These are phyloP conservation scores for Dasypolia templi DNA, from an alignment of 2,888 invertebrate species.

Conservation along the genomic window DNA sequence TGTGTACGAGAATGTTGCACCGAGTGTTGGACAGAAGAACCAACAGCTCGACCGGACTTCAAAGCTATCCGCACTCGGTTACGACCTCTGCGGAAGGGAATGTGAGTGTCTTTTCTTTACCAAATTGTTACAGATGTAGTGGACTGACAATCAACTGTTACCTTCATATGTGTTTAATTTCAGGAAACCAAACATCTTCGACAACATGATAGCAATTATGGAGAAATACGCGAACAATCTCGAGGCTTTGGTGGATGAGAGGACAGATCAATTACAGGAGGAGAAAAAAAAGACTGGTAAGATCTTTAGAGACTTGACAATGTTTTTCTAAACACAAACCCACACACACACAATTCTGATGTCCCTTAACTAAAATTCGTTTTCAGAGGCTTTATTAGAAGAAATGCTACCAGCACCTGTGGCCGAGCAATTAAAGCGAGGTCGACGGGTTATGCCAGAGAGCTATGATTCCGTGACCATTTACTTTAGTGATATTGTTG, in stretches of 20 bases:
- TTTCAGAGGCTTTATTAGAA: constrained; percentile 94
- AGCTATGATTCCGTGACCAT: constrained; percentile 97
- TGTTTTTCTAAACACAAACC: neutral
- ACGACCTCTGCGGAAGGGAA: constrained; percentile 95
- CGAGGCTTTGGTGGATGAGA: constrained; percentile 97
- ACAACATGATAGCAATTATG: constrained; percentile 99
- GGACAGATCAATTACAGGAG: constrained; percentile 97
- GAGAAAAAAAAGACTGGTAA: constrained; percentile 98
- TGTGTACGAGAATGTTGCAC: constrained; percentile 95
- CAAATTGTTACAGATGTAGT: neutral
- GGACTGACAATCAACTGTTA: neutral
- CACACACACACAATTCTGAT: neutral
- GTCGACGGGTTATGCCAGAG: constrained; percentile 97
- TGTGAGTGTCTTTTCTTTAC: constrained; percentile 91
- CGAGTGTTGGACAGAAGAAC: constrained; percentile 97
- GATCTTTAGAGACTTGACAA: neutral
- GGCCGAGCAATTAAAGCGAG: constrained; percentile 97
- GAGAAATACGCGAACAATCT: constrained; percentile 99
- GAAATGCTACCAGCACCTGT: constrained; percentile 97
- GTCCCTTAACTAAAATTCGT: neutral
- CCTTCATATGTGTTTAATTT: constrained; percentile 37
- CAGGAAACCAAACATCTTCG: constrained; percentile 98
- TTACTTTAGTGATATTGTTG: constrained; percentile 98
- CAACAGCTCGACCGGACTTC: constrained; percentile 95
- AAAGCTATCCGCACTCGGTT: constrained; percentile 94